phyloP scores from a whole-genome alignment of 2,113 vertebrate genomes.

The Fregata magnificens region DNA sequence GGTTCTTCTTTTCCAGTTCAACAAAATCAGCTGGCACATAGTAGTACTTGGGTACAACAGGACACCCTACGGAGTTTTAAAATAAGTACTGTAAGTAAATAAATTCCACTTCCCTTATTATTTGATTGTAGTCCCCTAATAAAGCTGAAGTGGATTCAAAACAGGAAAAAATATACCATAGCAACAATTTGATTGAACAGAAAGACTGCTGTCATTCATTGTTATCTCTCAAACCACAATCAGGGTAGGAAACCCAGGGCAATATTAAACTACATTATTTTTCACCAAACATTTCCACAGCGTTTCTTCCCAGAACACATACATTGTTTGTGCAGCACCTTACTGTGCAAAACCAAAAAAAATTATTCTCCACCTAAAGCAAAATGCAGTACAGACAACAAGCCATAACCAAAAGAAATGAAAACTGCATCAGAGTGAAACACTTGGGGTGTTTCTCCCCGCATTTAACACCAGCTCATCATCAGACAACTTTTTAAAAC shows the following conservation, averaged over 20 bases:
- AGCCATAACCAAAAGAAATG: neutral
- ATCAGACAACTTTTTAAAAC: neutral
- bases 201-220: neutral
- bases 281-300: neutral
- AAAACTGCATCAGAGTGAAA: neutral
- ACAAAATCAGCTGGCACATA: constrained; percentile 95
- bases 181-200: neutral
- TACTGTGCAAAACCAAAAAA: neutral
- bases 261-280: neutral
- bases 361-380: neutral
- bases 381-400: neutral
- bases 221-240: neutral
- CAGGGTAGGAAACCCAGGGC: neutral
- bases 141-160: neutral
- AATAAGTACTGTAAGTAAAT: neutral
- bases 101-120: neutral
- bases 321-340: neutral
- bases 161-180: neutral
- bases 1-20: constrained; percentile 87
- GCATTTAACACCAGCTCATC: neutral
- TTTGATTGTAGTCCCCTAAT: neutral
- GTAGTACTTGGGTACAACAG: constrained; percentile 93
- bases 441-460: neutral
- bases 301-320: neutral
- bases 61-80: constrained; percentile 77